Base-by-base conservation (phyloP, 2,888 invertebrate species). In the Apodemia duryi region DNA sequence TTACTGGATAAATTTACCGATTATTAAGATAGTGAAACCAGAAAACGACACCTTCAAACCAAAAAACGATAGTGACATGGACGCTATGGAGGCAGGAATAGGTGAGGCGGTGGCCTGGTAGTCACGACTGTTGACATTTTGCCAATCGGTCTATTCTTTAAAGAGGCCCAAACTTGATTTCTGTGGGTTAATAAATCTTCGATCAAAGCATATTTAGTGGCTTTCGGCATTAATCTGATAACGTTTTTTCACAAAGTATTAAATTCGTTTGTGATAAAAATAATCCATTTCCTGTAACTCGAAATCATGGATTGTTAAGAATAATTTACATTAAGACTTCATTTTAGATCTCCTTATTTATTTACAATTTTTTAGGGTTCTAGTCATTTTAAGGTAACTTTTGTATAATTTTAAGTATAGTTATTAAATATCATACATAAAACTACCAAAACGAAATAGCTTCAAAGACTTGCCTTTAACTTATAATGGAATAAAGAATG, bases 261-360 rank as follows among this genome's bases (percentile, higher is more conserved):
- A 28, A 54, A n/a, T 54, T 28, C 1, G 54, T 54, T 54, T 54
- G 54, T 54, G 54, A 54, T 54, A 54, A 9, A 52, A 29, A 52
- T 21, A 52, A 7, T 28, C 51, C 6, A 9, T 28, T 52, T 9
- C 21, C 6, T 52, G 10, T 28, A 54, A 54, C 29, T 21, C 1
- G n/a, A 43, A 43, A 43, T 43, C 43, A 43, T 43, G 43, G 43
- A 43, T 43, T 11, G 11, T 43, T 43, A 1, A 21, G 21, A 21
- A 10, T 10, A 54, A 10, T 54, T 54, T 21, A 2, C 10, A 29
- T 54, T 29, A 21, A 54, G 54, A 54, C 29, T 54, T 54, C 10
- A 29, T 10, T 54, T 54, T 28, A 54, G 54, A 54, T 54, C 54
- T 54, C 54, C 29, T 54, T 54, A 29, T 54, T 54, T 54, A 54